Percentiles rank a stretch among this genome's conserved stretches.
Evolutionary conservation across 1,140 invertebrate genomes (phyloP).

Genomic region (Bombus cullumanus): DNA sequence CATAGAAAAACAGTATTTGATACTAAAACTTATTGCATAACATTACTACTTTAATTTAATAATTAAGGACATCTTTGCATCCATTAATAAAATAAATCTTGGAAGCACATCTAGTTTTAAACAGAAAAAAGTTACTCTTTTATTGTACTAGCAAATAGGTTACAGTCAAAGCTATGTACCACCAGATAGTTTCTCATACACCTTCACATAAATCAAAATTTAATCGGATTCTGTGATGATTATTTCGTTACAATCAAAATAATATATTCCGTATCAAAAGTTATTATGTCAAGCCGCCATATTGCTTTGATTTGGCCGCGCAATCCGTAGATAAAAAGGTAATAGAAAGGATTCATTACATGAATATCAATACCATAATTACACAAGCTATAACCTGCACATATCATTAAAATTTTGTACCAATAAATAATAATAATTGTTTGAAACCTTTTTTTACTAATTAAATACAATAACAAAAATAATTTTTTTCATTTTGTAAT

Average conservation of each 20-base stretch:
- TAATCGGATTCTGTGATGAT: slow-evolving; percentile 13
- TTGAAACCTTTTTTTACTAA: background rate
- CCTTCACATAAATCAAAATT: background rate
- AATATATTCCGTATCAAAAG: slow-evolving; percentile 50
- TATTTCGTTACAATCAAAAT: slow-evolving; percentile 46
- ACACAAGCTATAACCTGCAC: background rate
- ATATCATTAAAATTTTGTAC: background rate
- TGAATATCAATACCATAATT: slow-evolving; percentile 18
- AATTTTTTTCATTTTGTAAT: background rate
- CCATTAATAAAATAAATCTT: slow-evolving; percentile 53
- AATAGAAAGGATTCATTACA: slow-evolving; percentile 28
- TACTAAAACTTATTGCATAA: slow-evolving; percentile 5
- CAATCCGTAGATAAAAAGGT: slow-evolving; percentile 40
- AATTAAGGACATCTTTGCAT: slow-evolving; percentile 41
- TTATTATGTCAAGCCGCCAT: slow-evolving; percentile 67
- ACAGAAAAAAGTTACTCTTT: background rate
- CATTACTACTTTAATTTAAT: slow-evolving; percentile 18
- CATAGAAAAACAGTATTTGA: slow-evolving; percentile 7
- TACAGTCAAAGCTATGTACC: background rate
- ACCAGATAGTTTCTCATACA: background rate
- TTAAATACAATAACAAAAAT: background rate
- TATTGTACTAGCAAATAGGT: background rate
- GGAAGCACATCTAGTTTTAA: background rate
- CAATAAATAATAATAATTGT: background rate
- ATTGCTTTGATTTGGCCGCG: slow-evolving; percentile 67